Percentiles rank a stretch among this genome's conserved stretches.
These are phyloP conservation scores for Oncorhynchus clarkii DNA, from an alignment of 2,113 vertebrate genomes.

Conservation along the genomic window DNA sequence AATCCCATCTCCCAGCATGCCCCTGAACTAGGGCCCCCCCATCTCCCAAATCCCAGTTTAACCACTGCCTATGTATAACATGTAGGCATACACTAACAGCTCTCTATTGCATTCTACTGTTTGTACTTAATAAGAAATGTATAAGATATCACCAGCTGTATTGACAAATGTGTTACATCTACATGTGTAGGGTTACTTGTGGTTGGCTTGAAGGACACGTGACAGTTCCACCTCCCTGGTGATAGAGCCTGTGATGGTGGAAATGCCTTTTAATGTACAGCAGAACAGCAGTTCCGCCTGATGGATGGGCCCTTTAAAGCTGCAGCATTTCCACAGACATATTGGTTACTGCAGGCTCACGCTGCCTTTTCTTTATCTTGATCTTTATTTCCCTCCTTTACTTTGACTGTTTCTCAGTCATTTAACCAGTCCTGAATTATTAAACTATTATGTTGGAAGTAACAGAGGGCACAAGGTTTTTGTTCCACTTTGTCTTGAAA, in stretches of 20 bases:
- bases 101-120: too few species aligned
- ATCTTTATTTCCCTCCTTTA: constrained; percentile 2
- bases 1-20: too few species aligned
- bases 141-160: too few species aligned
- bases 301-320: constrained; percentile 52
- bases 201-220: constrained; percentile 33
- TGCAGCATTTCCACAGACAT: constrained; percentile 23
- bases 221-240: constrained; percentile 31
- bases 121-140: too few species aligned
- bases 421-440: constrained; percentile 46
- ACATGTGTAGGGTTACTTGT: constrained; percentile 12
- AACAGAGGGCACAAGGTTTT: constrained; percentile 13
- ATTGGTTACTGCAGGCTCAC: constrained; percentile 39
- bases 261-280: constrained; percentile 51
- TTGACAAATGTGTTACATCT: too few species aligned
- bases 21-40: too few species aligned
- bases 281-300: constrained; percentile 35
- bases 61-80: too few species aligned
- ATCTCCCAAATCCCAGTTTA: too few species aligned
- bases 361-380: constrained; percentile 28
- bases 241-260: constrained; percentile 47
- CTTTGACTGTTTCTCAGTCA: constrained; percentile 17
- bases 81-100: too few species aligned
- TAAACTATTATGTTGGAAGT: constrained; percentile 32
- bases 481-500: constrained; percentile 38